Base-by-base conservation (phyloP, 2,888 invertebrate species). In the Cephus pulcher region DNA sequence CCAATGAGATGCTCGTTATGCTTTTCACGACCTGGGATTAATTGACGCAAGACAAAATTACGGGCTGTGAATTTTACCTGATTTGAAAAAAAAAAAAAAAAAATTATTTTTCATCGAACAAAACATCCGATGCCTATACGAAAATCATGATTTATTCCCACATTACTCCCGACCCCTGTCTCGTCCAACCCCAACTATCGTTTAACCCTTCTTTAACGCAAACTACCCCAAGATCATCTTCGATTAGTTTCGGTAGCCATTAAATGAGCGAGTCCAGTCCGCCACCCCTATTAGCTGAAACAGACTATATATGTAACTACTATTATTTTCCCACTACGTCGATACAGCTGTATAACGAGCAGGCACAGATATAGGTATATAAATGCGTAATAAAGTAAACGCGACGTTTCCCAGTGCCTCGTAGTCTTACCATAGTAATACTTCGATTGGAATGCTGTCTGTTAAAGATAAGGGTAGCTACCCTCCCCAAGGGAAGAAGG, bases 391-490 rank as follows among this genome's bases (percentile, higher is more conserved):
- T 56, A 6, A 9, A 9, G 56, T 15, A 6, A 56, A 56, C 6
- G 40, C 40, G 40, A 40, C 56, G 56, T 56, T 68, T 70, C 74
- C 33, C 40, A 80, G 78, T 73, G 75, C 78, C 76, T 73, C 56
- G 71, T 12, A 34, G 71, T 34, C 71, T 71, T 77, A 76, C 78
- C 76, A 81, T 81, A 81, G 80, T 78, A 76, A 75, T 81, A 82
- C 80, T 86, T 85, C 86, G 83, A 89, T 89, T 85, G 88, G 87
- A 88, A 88, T 86, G 85, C 88, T 89, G 88, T 82, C 85, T 83
- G 85, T 85, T 86, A 84, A 87, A 89, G 89, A 90, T 90, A 89
- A 89, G 88, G 86, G 88, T 87, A 83, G 82, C 84, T 81, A 83
- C 84, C 84, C 84, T 82, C 82, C 80, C 77, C 77, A 78, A 80